Evolutionary conservation across 2,888 invertebrate species (phyloP).

Genomic region (Thera obeliscata): DNA sequence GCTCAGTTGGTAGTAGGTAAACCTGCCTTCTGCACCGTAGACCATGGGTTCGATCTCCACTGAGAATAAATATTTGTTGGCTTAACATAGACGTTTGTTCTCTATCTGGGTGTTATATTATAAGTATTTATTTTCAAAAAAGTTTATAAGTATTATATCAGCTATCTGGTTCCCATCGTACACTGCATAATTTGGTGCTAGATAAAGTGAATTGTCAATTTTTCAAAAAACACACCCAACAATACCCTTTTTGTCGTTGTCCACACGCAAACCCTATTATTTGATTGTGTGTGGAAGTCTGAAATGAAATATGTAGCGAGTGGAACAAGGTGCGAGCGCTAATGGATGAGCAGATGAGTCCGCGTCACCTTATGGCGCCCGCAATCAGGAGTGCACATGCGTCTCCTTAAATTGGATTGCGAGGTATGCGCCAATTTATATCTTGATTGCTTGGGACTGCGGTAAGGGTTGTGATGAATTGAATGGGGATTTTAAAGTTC

Average conservation of each 20-base stretch:
- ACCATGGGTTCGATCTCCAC: too few relatives aligned
- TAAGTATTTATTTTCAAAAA: too few relatives aligned
- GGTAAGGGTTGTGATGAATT: conserved; percentile 33
- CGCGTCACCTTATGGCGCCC: conserved; percentile 70
- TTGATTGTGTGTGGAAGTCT: conserved; percentile 30
- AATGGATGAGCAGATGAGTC: conserved; percentile 80
- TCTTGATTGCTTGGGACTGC: conserved; percentile 37
- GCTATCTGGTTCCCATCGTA: too few relatives aligned
- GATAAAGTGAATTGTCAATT: too few relatives aligned
- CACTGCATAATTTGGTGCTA: too few relatives aligned
- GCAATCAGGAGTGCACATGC: conserved; percentile 73
- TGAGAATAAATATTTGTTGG: too few relatives aligned
- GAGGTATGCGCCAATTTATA: conserved; percentile 40
- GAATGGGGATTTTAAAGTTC: conserved; percentile 6
- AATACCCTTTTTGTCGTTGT: not conserved
- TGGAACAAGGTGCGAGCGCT: conserved; percentile 66
- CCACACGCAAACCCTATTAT: not conserved
- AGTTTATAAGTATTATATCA: too few relatives aligned
- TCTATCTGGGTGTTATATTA: too few relatives aligned
- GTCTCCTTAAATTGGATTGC: conserved; percentile 63
- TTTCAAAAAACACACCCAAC: not conserved
- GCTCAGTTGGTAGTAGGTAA: too few relatives aligned
- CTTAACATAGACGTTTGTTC: too few relatives aligned
- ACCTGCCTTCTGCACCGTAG: too few relatives aligned
- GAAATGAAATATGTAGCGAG: conserved; percentile 79